phyloP scores from a whole-genome alignment of 2,113 vertebrate species.

The Hippocampus comes region DNA sequence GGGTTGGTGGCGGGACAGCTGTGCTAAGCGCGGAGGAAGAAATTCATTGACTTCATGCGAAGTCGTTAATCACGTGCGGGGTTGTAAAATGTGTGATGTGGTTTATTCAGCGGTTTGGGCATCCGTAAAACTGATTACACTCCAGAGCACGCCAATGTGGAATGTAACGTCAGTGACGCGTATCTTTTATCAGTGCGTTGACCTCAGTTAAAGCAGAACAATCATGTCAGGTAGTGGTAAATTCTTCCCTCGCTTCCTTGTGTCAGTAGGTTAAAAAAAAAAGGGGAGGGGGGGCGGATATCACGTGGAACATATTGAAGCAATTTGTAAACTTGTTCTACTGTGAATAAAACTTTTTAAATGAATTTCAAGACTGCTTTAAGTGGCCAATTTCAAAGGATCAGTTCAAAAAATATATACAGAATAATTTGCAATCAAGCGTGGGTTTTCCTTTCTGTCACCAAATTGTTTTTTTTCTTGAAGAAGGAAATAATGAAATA shows the following conservation, averaged over 20 bases:
- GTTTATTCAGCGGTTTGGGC: constrained; percentile 12
- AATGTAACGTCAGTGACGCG: constrained; percentile 3
- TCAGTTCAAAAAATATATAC: not conserved
- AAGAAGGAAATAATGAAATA: not conserved
- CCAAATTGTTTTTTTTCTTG: not conserved
- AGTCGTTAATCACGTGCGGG: constrained; percentile 20
- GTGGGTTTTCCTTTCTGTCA: no score
- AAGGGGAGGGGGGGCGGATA: not conserved
- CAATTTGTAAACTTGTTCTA: not conserved
- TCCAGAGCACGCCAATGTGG: constrained; percentile 11
- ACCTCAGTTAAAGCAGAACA: not conserved
- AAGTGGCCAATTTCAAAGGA: not conserved
- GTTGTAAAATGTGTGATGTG: constrained; percentile 14
- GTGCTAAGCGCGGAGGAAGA: constrained; percentile 29
- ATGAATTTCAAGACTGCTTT: not conserved
- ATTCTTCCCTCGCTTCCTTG: not conserved
- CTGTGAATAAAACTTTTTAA: not conserved
- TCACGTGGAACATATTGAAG: not conserved
- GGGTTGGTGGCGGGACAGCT: constrained; percentile 30
- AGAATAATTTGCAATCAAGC: no score
- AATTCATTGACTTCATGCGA: constrained; percentile 25
- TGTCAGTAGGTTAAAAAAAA: not conserved
- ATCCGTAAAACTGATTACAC: constrained; percentile 11
- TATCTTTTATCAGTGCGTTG: not conserved
- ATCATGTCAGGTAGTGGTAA: not conserved